A percentile compares a stretch with the other conserved stretches of the same genome.
These are phyloP conservation scores for Tonatia bakeri DNA, from an alignment of 2,113 vertebrate genomes.

Conservation along the genomic window DNA sequence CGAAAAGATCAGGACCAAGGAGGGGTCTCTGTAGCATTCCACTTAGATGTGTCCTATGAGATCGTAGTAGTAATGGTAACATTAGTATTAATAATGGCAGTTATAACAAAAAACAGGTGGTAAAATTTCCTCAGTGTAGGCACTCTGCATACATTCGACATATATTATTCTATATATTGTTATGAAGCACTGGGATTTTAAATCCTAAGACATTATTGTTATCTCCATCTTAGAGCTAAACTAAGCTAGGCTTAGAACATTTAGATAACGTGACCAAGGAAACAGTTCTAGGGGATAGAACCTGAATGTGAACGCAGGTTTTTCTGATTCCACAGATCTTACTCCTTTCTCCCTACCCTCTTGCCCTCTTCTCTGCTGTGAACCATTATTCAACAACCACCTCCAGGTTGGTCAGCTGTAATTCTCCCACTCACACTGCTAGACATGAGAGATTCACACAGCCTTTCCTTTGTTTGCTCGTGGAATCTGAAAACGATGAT, in stretches of 20 bases:
- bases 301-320: not conserved
- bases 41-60: not conserved
- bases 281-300: not conserved
- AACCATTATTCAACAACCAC: not conserved
- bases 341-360: not conserved
- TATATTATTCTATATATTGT: not conserved
- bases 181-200: not conserved
- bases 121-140: not conserved
- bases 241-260: not conserved
- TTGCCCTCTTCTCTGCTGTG: not conserved
- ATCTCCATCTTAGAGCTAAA: not conserved
- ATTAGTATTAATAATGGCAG: not conserved
- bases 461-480: not conserved
- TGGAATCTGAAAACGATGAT: not conserved
- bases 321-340: not conserved
- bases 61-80: not conserved
- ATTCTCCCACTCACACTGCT: not conserved
- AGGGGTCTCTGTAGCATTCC: not conserved
- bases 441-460: not conserved
- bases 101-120: not conserved
- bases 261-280: not conserved
- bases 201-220: not conserved
- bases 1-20: not conserved
- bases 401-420: not conserved
- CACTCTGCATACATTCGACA: not conserved